Evolutionary conservation across 2,113 vertebrate genomes (phyloP).

Genomic region (Tinamus guttatus): DNA sequence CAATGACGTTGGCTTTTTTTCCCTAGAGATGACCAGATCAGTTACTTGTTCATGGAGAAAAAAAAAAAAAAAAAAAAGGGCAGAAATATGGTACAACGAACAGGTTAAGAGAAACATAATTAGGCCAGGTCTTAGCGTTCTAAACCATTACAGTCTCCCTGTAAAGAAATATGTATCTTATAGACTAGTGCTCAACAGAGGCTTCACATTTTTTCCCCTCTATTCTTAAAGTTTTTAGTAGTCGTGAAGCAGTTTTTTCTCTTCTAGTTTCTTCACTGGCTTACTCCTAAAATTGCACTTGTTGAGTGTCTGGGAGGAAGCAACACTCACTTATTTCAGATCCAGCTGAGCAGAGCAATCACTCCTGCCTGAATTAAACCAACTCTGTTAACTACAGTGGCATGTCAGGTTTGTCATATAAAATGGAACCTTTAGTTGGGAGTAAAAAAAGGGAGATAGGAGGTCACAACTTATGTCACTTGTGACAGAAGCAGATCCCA

Average conservation of each 20-base stretch:
- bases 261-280: background rate
- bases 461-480: background rate
- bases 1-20: background rate
- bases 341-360: background rate
- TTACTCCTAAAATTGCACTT: background rate
- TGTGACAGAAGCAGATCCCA: background rate
- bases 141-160: background rate
- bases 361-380: background rate
- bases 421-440: background rate
- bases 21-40: background rate
- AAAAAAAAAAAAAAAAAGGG: too few species aligned
- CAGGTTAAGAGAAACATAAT: background rate
- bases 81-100: background rate
- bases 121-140: conserved; percentile 8
- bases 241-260: background rate
- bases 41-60: background rate
- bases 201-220: background rate
- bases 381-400: background rate
- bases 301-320: background rate
- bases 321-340: background rate
- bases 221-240: background rate
- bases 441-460: background rate
- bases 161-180: background rate
- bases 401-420: background rate
- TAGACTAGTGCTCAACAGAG: background rate